phyloP scores from a whole-genome alignment of 2,888 invertebrate species.

The Drosophila falleni region DNA sequence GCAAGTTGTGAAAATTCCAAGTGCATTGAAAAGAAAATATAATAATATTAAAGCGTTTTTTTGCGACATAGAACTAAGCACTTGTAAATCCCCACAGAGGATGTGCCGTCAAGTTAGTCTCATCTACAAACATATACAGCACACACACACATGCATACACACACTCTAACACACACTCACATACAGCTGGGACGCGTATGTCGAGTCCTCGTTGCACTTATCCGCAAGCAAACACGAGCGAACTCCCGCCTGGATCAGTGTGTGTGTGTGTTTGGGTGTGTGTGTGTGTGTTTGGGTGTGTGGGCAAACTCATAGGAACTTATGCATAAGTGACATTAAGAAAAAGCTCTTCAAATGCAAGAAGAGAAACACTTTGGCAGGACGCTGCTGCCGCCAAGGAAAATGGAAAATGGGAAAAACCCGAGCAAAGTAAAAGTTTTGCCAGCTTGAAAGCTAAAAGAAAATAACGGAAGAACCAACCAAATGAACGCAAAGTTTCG shows the following conservation, averaged over 20 bases:
- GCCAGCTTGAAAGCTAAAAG: constrained; percentile 59
- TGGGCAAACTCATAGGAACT: constrained; percentile 78
- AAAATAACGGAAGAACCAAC: constrained; percentile 46
- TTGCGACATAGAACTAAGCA: constrained; percentile 80
- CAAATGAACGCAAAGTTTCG: constrained; percentile 79
- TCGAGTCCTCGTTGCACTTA: constrained; percentile 71
- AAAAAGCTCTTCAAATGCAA: constrained; percentile 81
- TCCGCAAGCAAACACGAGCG: constrained; percentile 74
- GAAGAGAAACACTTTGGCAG: constrained; percentile 78
- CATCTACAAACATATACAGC: constrained; percentile 75
- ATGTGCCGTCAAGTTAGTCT: constrained; percentile 83
- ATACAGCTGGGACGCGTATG: constrained; percentile 41
- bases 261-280: not conserved
- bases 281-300: constrained; percentile 10
- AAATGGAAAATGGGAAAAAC: constrained; percentile 62
- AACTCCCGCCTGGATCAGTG: constrained; percentile 47
- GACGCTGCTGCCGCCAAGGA: constrained; percentile 54
- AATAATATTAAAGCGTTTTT: constrained; percentile 80
- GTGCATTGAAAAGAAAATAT: constrained; percentile 75
- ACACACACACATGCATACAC: constrained; percentile 21
- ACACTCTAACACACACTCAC: not conserved
- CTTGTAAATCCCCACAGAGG: constrained; percentile 83
- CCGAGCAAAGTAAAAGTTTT: constrained; percentile 68
- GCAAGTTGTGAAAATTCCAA: constrained; percentile 46
- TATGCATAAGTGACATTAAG: constrained; percentile 83